A percentile compares a stretch with the other conserved stretches of the same genome.
These are phyloP conservation scores for Halictus rubicundus DNA, from an alignment of 1,140 invertebrate genomes.

Conservation along the genomic window DNA sequence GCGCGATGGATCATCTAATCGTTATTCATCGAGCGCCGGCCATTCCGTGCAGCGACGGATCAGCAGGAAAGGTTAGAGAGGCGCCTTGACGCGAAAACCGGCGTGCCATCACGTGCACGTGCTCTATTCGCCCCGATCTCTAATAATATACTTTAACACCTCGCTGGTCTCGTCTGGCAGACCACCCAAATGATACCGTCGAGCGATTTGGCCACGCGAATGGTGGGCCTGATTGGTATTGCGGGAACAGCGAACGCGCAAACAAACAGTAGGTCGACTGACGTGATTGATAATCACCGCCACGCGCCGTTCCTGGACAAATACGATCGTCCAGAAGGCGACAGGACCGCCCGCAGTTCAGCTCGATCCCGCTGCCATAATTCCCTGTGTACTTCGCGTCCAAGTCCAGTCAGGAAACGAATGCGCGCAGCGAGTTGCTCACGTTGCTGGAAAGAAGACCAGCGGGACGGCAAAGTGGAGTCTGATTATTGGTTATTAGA, in stretches of 20 bases:
- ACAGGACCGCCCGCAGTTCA: slow-evolving; percentile 55
- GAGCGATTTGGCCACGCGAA: slow-evolving; percentile 31
- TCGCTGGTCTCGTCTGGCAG: slow-evolving; percentile 47
- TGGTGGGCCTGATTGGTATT: slow-evolving; percentile 62
- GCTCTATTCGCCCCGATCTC: slow-evolving; percentile 49
- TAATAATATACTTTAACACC: slow-evolving; percentile 71
- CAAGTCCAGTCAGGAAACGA: no score
- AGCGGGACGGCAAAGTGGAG: no score
- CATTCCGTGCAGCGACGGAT: slow-evolving; percentile 18
- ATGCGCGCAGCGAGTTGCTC: no score
- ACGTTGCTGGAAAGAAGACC: no score
- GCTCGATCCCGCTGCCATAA: no score
- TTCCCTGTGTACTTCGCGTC: no score
- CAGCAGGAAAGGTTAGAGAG: slow-evolving; percentile 7
- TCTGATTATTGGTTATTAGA: no score
- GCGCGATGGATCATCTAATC: slow-evolving; percentile 44
- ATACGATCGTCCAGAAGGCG: slow-evolving; percentile 57
- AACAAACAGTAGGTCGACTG: slow-evolving; percentile 54
- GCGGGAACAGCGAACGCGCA: slow-evolving; percentile 38
- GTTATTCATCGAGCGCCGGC: slow-evolving; percentile 43
- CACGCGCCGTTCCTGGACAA: slow-evolving; percentile 64
- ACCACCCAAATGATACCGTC: slow-evolving; percentile 65
- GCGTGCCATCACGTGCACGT: slow-evolving; percentile 53
- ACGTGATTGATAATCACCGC: slow-evolving; percentile 72
- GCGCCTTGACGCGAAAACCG: slow-evolving; percentile 43